Percentiles rank a stretch among this genome's conserved stretches.
Evolutionary conservation across 2,888 invertebrate genomes (phyloP).

Genomic region (Zaprionus bogoriensis): DNA sequence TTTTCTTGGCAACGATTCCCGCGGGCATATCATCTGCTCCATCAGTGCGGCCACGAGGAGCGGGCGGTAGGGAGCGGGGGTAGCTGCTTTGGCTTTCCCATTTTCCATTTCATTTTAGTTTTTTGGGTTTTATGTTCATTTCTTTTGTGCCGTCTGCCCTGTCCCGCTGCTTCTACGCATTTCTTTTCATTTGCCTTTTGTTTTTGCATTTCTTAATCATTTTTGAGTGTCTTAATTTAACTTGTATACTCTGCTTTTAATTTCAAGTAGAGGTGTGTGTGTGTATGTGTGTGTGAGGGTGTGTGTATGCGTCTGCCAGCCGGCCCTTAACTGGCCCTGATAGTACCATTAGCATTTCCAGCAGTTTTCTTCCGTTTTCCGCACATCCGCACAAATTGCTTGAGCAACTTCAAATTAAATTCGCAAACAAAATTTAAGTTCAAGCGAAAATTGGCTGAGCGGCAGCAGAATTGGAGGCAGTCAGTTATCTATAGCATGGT

Average conservation of each 20-base stretch:
- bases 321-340: conserved; percentile 54
- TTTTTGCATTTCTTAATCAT: conserved; percentile 70
- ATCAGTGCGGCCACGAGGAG: conserved; percentile 39
- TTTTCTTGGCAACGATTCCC: conserved; percentile 61
- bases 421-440: conserved; percentile 17
- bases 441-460: conserved; percentile 4
- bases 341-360: conserved; percentile 62
- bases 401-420: conserved; percentile 32
- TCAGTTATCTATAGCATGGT: too few relatives aligned
- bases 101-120: conserved; percentile 44
- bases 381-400: conserved; percentile 17
- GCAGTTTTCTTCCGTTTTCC: conserved; percentile 24
- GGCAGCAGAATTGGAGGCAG: neutral
- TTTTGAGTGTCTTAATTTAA: conserved; percentile 75
- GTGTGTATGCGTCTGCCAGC: conserved; percentile 8
- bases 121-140: conserved; percentile 40
- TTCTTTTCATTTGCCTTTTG: conserved; percentile 42
- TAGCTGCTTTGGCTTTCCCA: conserved; percentile 8
- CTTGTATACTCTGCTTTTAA: conserved; percentile 61
- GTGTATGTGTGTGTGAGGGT: conserved; percentile 3
- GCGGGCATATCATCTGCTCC: conserved; percentile 75
- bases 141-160: conserved; percentile 24
- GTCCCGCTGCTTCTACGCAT: conserved; percentile 3
- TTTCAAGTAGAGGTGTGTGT: conserved; percentile 37
- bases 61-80: neutral